phyloP scores from a whole-genome alignment of 2,113 vertebrate genomes.

The Cyrtonyx montezumae region DNA sequence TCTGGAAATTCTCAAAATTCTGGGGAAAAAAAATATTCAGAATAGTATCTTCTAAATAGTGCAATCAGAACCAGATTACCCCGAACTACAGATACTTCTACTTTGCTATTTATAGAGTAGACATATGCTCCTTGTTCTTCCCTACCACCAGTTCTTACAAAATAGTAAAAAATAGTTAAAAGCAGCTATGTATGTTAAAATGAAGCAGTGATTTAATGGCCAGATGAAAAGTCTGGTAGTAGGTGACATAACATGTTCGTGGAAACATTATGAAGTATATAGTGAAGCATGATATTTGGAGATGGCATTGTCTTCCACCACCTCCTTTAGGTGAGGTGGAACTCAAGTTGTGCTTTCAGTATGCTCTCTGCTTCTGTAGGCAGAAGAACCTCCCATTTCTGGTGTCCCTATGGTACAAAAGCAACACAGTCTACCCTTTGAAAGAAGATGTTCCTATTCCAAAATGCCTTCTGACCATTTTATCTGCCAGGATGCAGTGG shows the following conservation, averaged over 20 bases:
- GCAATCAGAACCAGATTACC: neutral
- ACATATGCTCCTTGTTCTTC: constrained; percentile 9
- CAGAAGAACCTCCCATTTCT: neutral
- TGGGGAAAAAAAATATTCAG: neutral
- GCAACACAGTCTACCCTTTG: neutral
- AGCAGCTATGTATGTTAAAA: neutral
- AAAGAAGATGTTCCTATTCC: neutral
- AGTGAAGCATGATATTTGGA: neutral
- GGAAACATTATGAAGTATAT: neutral
- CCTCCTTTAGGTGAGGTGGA: neutral
- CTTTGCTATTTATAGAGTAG: constrained; percentile 24
- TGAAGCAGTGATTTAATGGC: neutral
- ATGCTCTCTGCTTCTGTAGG: fast-evolving
- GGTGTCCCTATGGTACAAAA: neutral
- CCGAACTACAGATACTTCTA: constrained; percentile 20
- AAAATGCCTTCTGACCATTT: neutral
- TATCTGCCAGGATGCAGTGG: neutral
- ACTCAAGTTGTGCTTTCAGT: neutral
- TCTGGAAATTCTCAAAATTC: neutral
- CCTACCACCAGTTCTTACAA: neutral
- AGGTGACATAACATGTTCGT: neutral
- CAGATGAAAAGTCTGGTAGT: neutral
- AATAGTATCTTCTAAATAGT: neutral
- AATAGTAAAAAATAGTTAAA: neutral
- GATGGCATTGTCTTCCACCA: neutral